These are phyloP conservation scores for Athalia cordata DNA, from an alignment of 2,888 invertebrate genomes.

Conservation along the genomic window DNA sequence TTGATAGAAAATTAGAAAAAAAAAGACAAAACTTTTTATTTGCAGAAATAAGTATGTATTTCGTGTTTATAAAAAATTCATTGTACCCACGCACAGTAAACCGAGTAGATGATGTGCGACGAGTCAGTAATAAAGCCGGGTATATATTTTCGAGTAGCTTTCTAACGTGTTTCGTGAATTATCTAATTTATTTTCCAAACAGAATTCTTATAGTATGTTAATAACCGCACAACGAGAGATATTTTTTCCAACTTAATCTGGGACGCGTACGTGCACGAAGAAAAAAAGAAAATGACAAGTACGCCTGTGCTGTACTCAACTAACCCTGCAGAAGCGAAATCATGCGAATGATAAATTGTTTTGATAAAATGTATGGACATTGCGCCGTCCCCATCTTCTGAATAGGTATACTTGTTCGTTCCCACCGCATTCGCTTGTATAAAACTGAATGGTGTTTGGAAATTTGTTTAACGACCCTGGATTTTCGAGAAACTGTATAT, in stretches of 20 bases:
- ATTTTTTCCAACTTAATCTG: constrained; percentile 32
- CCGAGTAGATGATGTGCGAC: not conserved
- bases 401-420: too few relatives aligned
- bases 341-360: too few relatives aligned
- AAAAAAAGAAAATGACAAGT: constrained; percentile 33
- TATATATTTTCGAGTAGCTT: constrained; percentile 22
- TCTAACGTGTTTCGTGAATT: constrained; percentile 41
- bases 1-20: too few relatives aligned
- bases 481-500: not conserved
- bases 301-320: too few relatives aligned
- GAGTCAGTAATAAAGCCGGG: not conserved
- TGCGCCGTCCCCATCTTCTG: too few relatives aligned
- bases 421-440: too few relatives aligned
- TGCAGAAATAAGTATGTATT: too few relatives aligned
- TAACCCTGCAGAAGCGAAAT: too few relatives aligned
- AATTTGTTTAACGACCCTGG: not conserved
- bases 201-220: constrained; percentile 36
- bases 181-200: constrained; percentile 41
- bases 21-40: too few relatives aligned
- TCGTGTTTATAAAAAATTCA: too few relatives aligned
- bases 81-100: not conserved
- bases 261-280: constrained; percentile 33
- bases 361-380: too few relatives aligned
- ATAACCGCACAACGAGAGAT: constrained; percentile 14
- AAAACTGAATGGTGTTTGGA: too few relatives aligned